These are phyloP conservation scores for Dastarcus helophoroides DNA, from an alignment of 2,888 invertebrate species.

Conservation along the genomic window DNA sequence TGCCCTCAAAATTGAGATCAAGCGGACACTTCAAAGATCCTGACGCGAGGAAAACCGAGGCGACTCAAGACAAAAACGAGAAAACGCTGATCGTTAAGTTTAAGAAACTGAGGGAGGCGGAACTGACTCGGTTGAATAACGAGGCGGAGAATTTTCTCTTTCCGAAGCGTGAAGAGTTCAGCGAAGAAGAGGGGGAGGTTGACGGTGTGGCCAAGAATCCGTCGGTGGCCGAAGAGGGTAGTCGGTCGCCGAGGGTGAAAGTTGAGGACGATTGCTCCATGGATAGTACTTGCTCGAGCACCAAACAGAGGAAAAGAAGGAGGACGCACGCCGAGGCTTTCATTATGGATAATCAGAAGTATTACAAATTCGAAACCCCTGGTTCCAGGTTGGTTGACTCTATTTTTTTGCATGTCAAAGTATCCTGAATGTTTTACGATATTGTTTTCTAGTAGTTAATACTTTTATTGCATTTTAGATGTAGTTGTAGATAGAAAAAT, in stretches of 20 bases:
- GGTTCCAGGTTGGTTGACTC: slow-evolving; percentile 37
- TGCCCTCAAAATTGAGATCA: slow-evolving; percentile 56
- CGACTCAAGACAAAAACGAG: slow-evolving; percentile 27
- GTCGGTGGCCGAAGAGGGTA: slow-evolving; percentile 13
- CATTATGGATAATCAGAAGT: slow-evolving; percentile 47
- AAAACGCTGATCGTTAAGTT: slow-evolving; percentile 51
- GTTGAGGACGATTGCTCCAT: slow-evolving; percentile 27
- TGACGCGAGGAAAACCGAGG: slow-evolving; percentile 16
- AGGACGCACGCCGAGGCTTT: slow-evolving; percentile 47
- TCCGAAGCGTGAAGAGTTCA: slow-evolving; percentile 40
- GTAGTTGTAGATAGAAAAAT: too few species aligned
- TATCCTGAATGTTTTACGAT: too few species aligned
- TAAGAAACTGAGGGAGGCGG: slow-evolving; percentile 60
- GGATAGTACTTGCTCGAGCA: slow-evolving; percentile 28
- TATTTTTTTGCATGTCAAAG: too few species aligned
- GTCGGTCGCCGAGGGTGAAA: slow-evolving; percentile 16
- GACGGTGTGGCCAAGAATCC: slow-evolving; percentile 38
- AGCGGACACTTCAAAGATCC: slow-evolving; percentile 10
- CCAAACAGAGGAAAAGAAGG: slow-evolving; percentile 31
- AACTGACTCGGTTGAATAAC: slow-evolving; percentile 64
- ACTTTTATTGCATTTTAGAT: too few species aligned
- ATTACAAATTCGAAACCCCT: slow-evolving; percentile 41
- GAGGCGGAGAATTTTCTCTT: slow-evolving; percentile 85
- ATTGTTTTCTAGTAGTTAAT: too few species aligned
- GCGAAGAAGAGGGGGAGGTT: slow-evolving; percentile 41